Evolutionary conservation across 1,140 invertebrate genomes (phyloP).

Genomic region (Pachypeltis micranthus): DNA sequence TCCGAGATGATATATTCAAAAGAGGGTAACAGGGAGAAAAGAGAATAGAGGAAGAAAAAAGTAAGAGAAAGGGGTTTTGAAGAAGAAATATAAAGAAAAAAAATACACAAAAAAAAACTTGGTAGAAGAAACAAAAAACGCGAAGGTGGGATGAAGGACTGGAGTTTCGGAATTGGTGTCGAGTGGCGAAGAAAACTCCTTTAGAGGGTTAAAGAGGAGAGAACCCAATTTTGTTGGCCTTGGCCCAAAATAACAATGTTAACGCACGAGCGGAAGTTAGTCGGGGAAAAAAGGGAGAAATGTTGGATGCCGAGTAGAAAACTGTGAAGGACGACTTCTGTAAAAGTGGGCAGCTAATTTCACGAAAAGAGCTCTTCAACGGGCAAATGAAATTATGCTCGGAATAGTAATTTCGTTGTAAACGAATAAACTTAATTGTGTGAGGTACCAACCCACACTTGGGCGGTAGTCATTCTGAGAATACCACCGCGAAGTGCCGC

Average conservation of each 20-base stretch:
- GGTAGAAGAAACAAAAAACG: not conserved
- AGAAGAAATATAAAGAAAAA: too few species aligned
- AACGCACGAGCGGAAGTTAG: not conserved
- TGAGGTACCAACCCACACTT: too few species aligned
- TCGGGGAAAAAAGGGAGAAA: too few species aligned
- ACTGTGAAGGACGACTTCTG: too few species aligned
- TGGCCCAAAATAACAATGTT: not conserved
- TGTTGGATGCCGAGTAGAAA: too few species aligned
- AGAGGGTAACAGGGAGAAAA: not conserved
- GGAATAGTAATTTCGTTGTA: too few species aligned
- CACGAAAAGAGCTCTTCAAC: too few species aligned
- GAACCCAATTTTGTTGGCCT: not conserved
- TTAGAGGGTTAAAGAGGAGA: not conserved
- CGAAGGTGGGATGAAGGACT: not conserved
- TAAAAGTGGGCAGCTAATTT: too few species aligned
- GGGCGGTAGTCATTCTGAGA: too few species aligned
- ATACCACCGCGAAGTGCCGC: too few species aligned
- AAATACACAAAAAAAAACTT: not conserved
- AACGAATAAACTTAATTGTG: too few species aligned
- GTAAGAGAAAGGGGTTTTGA: not conserved
- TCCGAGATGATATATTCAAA: slow-evolving; percentile 9
- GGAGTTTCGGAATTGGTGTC: not conserved
- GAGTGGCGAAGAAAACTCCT: not conserved
- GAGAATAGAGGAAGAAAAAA: not conserved
- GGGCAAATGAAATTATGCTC: too few species aligned